Conservation (phyloP, 2,888 invertebrate species). For the Spisula subtruncata region DNA sequence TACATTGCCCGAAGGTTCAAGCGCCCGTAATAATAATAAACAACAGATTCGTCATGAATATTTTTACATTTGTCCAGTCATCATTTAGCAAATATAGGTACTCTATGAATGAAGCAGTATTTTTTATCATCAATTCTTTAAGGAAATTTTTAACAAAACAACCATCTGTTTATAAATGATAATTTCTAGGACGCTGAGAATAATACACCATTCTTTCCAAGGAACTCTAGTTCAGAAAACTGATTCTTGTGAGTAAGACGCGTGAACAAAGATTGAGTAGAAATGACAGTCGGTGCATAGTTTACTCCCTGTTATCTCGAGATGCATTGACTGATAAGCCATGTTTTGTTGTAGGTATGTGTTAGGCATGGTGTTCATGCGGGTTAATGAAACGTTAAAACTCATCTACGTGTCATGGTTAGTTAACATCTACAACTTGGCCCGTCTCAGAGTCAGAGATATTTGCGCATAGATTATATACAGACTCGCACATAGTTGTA, state of each 20-base stretch:
- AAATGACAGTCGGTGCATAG: neutral
- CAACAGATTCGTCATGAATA: neutral
- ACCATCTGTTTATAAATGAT: too few relatives aligned
- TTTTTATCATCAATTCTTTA: too few relatives aligned
- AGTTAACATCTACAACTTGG: slow-evolving; percentile 2
- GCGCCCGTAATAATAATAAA: neutral
- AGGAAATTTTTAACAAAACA: too few relatives aligned
- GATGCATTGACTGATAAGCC: neutral
- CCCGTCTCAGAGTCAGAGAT: neutral
- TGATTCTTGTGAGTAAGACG: neutral
- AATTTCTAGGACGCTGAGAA: neutral
- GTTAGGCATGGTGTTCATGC: neutral
- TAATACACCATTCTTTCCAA: neutral
- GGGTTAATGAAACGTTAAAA: slow-evolving; percentile 9
- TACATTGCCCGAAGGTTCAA: neutral
- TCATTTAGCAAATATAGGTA: too few relatives aligned
- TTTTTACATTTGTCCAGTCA: too few relatives aligned
- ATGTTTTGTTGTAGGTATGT: neutral
- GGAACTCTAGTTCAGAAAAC: neutral
- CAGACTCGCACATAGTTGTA: too few relatives aligned
- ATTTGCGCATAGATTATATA: neutral
- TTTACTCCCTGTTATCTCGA: neutral
- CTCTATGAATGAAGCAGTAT: neutral
- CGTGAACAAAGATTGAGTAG: neutral
- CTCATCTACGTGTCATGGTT: slow-evolving; percentile 3